Conservation (phyloP, 2,113 vertebrate genomes). For the Morphnarchus princeps region DNA sequence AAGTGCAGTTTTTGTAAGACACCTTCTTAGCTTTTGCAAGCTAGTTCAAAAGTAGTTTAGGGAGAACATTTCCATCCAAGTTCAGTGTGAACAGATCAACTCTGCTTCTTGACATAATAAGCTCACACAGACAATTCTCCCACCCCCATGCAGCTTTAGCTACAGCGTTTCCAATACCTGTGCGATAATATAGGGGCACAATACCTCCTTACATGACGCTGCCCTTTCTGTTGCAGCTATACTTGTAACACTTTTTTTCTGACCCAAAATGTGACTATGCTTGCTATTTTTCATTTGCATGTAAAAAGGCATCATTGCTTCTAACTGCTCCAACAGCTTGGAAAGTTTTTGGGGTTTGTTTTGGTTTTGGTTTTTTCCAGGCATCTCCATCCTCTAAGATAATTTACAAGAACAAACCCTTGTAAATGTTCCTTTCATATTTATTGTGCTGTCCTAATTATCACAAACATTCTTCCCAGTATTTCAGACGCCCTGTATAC, state of each 20-base stretch:
- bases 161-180: not conserved
- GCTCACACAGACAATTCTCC: not conserved
- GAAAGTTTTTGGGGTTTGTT: not conserved
- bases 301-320: not conserved
- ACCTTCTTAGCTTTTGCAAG: not conserved
- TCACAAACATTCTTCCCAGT: not conserved
- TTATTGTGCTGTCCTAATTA: not conserved
- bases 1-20: not conserved
- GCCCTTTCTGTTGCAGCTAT: not conserved
- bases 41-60: not conserved
- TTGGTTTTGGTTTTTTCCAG: not conserved
- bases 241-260: not conserved
- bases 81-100: not conserved
- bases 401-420: not conserved
- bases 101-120: not conserved
- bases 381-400: not conserved
- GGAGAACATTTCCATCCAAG: not conserved
- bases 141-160: not conserved
- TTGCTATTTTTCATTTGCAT: not conserved
- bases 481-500: not conserved
- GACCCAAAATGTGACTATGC: not conserved
- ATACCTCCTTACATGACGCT: accelerated
- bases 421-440: not conserved
- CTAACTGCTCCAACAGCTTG: not conserved
- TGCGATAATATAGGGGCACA: accelerated